Percentiles rank a stretch among this genome's conserved stretches.
phyloP scores from a whole-genome alignment of 1,140 invertebrate genomes.

The Drosophila navojoa region DNA sequence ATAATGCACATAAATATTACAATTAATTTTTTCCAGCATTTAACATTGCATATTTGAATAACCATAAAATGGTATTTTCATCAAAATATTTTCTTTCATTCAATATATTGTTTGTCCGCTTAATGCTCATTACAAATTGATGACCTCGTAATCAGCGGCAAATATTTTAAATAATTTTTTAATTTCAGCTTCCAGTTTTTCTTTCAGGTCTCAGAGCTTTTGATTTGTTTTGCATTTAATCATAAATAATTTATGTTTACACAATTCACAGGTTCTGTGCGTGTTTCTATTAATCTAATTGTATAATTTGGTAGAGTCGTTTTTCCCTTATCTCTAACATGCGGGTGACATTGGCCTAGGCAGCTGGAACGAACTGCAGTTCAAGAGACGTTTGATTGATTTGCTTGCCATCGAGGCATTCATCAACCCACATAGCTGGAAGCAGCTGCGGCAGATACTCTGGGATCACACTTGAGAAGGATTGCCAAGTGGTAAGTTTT shows the following conservation, averaged over 20 bases:
- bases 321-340: slow-evolving; percentile 20
- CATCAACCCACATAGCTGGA: not conserved
- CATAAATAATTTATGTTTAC: slow-evolving; percentile 67
- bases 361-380: slow-evolving; percentile 11
- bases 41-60: slow-evolving; percentile 50
- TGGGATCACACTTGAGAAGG: not conserved
- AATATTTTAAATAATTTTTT: slow-evolving; percentile 41
- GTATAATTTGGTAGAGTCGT: slow-evolving; percentile 16
- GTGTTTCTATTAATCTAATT: slow-evolving; percentile 64
- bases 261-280: slow-evolving; percentile 26
- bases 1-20: slow-evolving; percentile 64
- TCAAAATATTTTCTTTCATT: slow-evolving; percentile 19
- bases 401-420: slow-evolving; percentile 36
- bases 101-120: slow-evolving; percentile 1
- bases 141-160: slow-evolving; percentile 63
- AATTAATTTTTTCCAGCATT: slow-evolving; percentile 61
- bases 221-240: slow-evolving; percentile 58
- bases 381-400: slow-evolving; percentile 53
- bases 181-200: slow-evolving; percentile 36
- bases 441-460: slow-evolving; percentile 30
- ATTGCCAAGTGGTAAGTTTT: slow-evolving; percentile 37
- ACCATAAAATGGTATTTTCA: slow-evolving; percentile 23
- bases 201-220: slow-evolving; percentile 22
- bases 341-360: slow-evolving; percentile 47
- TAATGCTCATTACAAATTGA: slow-evolving; percentile 65